Evolutionary conservation across 2,113 vertebrate species (phyloP).

Genomic region (Chamaea fasciata): DNA sequence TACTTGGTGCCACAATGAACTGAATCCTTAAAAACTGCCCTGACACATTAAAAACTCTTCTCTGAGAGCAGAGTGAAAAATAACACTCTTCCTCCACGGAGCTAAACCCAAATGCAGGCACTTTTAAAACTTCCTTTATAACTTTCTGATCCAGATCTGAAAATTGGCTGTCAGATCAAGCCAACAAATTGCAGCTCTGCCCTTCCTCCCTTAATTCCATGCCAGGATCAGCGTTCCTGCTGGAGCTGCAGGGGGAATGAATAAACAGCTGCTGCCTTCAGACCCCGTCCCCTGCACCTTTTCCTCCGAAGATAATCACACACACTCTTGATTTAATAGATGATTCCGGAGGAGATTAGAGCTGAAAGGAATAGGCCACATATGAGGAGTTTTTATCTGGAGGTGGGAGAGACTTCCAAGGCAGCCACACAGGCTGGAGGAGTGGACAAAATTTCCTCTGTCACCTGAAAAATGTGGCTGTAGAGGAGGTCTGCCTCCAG

Average conservation of each 20-base stretch:
- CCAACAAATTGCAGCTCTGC: background rate
- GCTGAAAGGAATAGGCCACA: background rate
- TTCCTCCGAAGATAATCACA: slow-evolving; percentile 3
- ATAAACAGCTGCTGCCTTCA: slow-evolving; percentile 4
- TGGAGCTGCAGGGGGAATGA: background rate
- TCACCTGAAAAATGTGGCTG: background rate
- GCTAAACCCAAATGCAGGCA: background rate
- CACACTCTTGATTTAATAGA: background rate
- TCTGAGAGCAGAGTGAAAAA: background rate
- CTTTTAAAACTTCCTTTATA: background rate
- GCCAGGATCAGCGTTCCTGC: background rate
- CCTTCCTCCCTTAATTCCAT: background rate
- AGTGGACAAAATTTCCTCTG: background rate
- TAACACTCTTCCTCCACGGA: background rate
- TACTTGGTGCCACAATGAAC: background rate
- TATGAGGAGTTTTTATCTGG: background rate
- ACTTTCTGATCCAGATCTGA: slow-evolving; percentile 37
- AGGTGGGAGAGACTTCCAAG: background rate
- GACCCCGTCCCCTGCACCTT: background rate
- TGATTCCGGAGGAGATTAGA: background rate
- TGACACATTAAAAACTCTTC: background rate
- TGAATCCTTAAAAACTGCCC: background rate
- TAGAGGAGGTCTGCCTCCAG: background rate
- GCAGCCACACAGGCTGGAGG: background rate
- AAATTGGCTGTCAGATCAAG: slow-evolving; percentile 50